phyloP scores from a whole-genome alignment of 2,888 invertebrate genomes.

The Helleia helle region DNA sequence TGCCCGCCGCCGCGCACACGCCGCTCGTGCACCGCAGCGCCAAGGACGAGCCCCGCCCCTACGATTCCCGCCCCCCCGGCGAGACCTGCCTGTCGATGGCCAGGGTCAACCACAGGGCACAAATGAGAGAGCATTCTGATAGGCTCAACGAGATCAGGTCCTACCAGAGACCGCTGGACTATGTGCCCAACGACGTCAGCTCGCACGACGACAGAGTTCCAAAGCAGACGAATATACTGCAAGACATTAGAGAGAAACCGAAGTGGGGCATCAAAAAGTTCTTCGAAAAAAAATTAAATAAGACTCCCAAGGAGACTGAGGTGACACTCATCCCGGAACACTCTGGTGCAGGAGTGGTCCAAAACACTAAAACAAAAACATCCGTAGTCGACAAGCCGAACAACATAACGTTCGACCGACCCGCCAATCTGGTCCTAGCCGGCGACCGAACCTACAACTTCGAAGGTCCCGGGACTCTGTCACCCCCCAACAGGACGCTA shows the following conservation, averaged over 20 bases:
- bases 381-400: constrained; percentile 48
- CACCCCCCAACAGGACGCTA: constrained; percentile 61
- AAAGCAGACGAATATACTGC: constrained; percentile 57
- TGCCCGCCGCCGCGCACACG: constrained; percentile 70
- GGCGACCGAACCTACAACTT: constrained; percentile 42
- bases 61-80: constrained; percentile 31
- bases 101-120: constrained; percentile 29
- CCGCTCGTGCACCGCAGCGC: constrained; percentile 77
- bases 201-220: constrained; percentile 43
- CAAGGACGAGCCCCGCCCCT: constrained; percentile 56
- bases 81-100: constrained; percentile 56
- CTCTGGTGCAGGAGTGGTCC: constrained; percentile 24
- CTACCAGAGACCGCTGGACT: constrained; percentile 70
- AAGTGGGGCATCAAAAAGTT: constrained; percentile 58
- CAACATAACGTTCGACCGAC: constrained; percentile 40
- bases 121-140: constrained; percentile 34
- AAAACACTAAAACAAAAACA: constrained; percentile 36
- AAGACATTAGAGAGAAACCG: constrained; percentile 49
- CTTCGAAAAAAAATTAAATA: constrained; percentile 49
- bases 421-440: constrained; percentile 43
- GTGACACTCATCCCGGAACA: constrained; percentile 65
- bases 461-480: constrained; percentile 55
- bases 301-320: constrained; percentile 62
- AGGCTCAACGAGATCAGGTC: constrained; percentile 48
- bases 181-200: constrained; percentile 83